These are phyloP conservation scores for Lasioglossum calceatum DNA, from an alignment of 2,888 invertebrate genomes.

Conservation along the genomic window DNA sequence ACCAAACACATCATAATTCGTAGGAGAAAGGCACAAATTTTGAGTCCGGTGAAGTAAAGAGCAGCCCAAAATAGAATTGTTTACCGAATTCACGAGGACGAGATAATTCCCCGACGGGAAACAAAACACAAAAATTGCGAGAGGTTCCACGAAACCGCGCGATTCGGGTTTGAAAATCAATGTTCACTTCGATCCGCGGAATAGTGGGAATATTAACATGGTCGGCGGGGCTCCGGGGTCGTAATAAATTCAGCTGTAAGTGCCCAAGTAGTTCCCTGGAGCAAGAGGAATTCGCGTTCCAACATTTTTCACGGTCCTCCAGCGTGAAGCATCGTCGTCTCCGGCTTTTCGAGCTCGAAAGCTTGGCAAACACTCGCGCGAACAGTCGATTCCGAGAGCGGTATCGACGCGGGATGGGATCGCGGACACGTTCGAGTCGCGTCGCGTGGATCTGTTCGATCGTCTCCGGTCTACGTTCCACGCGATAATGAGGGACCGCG, in stretches of 20 bases:
- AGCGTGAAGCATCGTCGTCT: slow-evolving; percentile 31
- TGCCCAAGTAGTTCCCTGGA: background rate
- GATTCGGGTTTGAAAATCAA: background rate
- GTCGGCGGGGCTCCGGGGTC: background rate
- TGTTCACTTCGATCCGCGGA: background rate
- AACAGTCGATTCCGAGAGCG: background rate
- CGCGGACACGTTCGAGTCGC: background rate
- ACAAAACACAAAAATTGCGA: background rate
- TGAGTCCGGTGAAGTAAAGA: too few species aligned
- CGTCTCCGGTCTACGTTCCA: background rate
- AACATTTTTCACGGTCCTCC: background rate
- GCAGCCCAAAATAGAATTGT: too few species aligned
- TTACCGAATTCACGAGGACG: too few species aligned
- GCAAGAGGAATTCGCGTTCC: background rate
- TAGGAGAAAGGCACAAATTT: too few species aligned
- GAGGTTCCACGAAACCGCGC: background rate
- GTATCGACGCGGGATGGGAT: background rate
- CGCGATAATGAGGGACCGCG: background rate
- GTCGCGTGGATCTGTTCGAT: background rate
- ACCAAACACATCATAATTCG: too few species aligned
- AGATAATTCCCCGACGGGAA: background rate
- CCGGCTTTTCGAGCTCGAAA: slow-evolving; percentile 39
- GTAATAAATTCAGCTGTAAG: background rate
- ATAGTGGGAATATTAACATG: background rate
- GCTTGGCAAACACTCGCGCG: background rate